Percentiles rank a stretch among this genome's conserved stretches.
Evolutionary conservation across 2,797 vertebrate species (phyloP).

Genomic region (Morelia viridis): DNA sequence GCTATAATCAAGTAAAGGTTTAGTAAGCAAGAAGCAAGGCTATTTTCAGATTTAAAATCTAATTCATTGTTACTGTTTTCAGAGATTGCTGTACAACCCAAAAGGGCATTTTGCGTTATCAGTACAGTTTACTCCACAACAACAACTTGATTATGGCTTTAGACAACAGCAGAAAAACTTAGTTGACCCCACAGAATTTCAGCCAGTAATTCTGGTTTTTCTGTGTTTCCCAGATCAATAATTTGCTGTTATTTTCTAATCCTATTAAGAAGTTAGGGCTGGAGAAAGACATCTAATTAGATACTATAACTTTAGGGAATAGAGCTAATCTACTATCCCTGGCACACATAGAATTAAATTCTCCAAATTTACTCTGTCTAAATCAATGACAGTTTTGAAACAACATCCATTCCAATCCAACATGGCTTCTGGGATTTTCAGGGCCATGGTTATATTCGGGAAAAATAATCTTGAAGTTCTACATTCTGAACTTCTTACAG

Average conservation of each 20-base stretch:
- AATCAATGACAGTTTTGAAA: slow-evolving; percentile 30
- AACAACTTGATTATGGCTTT: not conserved
- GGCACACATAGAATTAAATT: not conserved
- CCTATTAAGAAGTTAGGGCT: slow-evolving; percentile 39
- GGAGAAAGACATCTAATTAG: slow-evolving; percentile 15
- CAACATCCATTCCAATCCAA: slow-evolving; percentile 33
- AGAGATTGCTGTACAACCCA: slow-evolving; percentile 11
- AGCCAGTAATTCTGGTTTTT: slow-evolving; percentile 9
- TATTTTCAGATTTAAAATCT: slow-evolving; percentile 54
- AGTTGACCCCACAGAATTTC: slow-evolving; percentile 23
- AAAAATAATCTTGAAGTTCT: not conserved
- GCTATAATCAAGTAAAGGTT: slow-evolving; percentile 68
- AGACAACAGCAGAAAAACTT: not conserved
- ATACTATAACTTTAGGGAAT: not conserved
- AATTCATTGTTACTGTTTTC: slow-evolving; percentile 43
- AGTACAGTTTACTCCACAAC: slow-evolving; percentile 19
- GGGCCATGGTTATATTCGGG: not conserved
- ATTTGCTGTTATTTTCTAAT: slow-evolving; percentile 30
- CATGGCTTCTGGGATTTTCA: not conserved
- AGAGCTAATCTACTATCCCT: not conserved
- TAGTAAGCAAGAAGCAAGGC: slow-evolving; percentile 47
- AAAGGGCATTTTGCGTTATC: not conserved
- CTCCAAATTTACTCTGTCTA: not conserved
- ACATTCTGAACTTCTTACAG: not conserved
- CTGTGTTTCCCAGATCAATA: slow-evolving; percentile 7